Percentiles rank a stretch among this genome's conserved stretches.
These are phyloP conservation scores for Entelurus aequoreus DNA, from an alignment of 2,113 vertebrate species.

Conservation along the genomic window DNA sequence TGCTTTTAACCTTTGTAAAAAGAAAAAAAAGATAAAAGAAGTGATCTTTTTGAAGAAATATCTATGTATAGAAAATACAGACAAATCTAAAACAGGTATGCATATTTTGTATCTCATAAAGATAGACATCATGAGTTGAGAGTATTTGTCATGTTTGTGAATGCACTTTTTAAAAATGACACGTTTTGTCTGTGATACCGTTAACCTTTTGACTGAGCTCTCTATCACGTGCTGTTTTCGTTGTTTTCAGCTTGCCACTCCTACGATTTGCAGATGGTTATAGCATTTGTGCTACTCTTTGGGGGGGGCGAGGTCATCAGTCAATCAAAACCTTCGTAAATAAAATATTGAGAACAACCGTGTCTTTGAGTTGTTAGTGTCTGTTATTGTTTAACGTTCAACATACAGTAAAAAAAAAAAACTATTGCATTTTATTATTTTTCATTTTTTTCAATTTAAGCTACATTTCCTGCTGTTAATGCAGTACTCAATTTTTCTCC, in stretches of 20 bases:
- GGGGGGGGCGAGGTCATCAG: conserved; percentile 63
- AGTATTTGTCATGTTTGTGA: conserved; percentile 96
- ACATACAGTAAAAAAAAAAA: background rate
- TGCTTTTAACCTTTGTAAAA: conserved; percentile 87
- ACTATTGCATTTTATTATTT: background rate
- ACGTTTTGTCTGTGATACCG: conserved; percentile 91
- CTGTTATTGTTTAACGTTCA: conserved; percentile 5
- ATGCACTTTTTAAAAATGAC: conserved; percentile 96
- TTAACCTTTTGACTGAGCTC: conserved; percentile 74
- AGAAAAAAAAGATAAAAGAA: conserved; percentile 49
- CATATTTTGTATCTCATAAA: conserved; percentile 84
- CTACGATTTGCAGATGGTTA: conserved; percentile 63
- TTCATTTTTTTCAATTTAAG: no score
- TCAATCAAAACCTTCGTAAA: conserved; percentile 72
- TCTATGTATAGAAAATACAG: conserved; percentile 82
- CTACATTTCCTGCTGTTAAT: background rate
- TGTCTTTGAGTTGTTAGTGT: conserved; percentile 58
- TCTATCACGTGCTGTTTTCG: conserved; percentile 67
- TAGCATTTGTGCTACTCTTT: conserved; percentile 63
- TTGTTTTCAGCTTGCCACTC: conserved; percentile 62
- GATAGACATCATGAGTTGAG: conserved; percentile 91
- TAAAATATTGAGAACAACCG: conserved; percentile 67
- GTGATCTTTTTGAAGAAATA: conserved; percentile 80
- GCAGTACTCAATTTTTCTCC: no score
- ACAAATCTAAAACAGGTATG: conserved; percentile 87